Conservation (phyloP, 2,113 vertebrate species). For the Nicator chloris region DNA sequence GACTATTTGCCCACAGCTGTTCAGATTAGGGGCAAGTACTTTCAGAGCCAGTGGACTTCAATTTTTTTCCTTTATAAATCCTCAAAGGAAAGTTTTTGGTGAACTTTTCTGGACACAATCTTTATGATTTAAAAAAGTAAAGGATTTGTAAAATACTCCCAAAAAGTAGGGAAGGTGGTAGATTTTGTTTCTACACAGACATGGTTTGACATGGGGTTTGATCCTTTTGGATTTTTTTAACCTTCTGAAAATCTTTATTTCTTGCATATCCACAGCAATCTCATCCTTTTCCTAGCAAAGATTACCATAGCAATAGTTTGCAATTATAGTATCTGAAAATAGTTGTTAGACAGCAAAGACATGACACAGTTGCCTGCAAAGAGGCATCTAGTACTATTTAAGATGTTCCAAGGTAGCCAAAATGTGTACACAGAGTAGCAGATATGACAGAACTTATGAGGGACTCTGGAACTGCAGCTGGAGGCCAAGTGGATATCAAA, state of each 20-base stretch:
- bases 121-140: background rate
- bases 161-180: background rate
- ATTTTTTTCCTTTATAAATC: background rate
- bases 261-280: background rate
- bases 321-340: background rate
- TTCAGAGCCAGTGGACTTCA: background rate
- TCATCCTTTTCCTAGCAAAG: background rate
- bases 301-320: background rate
- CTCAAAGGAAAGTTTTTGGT: background rate
- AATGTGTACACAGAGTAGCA: background rate
- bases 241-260: background rate
- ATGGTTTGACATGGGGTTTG: background rate
- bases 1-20: background rate
- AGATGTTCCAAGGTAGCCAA: background rate
- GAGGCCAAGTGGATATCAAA: background rate
- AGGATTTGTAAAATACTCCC: background rate
- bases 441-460: background rate
- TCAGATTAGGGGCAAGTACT: background rate
- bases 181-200: background rate
- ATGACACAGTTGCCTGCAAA: background rate
- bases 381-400: background rate
- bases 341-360: background rate
- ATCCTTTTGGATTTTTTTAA: background rate
- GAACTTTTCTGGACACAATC: background rate
- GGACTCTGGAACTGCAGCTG: background rate